Evolutionary conservation across 2,888 invertebrate species (phyloP), one percentile per base, ranked within the genome.

Genomic region (Drosophila melanosoma): DNA sequence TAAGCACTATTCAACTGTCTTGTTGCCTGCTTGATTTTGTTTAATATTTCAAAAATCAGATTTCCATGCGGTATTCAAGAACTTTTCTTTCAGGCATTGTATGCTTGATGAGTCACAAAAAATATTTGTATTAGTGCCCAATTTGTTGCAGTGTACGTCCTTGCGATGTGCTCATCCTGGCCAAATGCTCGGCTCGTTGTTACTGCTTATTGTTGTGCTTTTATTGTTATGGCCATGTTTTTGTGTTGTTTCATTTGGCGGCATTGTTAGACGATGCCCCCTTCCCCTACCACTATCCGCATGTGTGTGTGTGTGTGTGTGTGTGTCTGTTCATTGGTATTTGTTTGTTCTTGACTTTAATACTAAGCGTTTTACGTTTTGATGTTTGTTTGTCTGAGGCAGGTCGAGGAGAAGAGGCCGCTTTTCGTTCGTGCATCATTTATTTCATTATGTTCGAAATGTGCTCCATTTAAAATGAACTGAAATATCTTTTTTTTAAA

Each of bases 121-220:
- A 7, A 6, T 2, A 3, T 0, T 8, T n/a, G 23, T 7, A 23
- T 23, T 45, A 8, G 8, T 15, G 15, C 7, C 15, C 45, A 45
- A 45, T 45, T 56, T 38, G 56, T 38, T 56, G n/a, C 56, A 29
- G 56, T 49, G 29, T n/a, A 48, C 53, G 69, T 79, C 77, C 77
- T 79, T 78, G 76, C 51, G 35, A 42, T 29, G 56, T 20, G 62
- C 60, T 70, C 67, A 78, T 71, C 78, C 76, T 58, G 60, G 69
- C 64, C 61, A 65, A 62, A 49, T 56, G 71, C 69, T 70, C 69
- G 62, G 54, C 67, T 75, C 79, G 89, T 86, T 86, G 89, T 89
- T 83, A 83, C 82, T 86, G 89, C 89, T 86, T 83, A 86, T 86
- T 86, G 84, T 86, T 86, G 89, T 81, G 85, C 85, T 83, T 86